Base-by-base conservation (phyloP, 2,113 vertebrate species). In the Scolopax mira region DNA sequence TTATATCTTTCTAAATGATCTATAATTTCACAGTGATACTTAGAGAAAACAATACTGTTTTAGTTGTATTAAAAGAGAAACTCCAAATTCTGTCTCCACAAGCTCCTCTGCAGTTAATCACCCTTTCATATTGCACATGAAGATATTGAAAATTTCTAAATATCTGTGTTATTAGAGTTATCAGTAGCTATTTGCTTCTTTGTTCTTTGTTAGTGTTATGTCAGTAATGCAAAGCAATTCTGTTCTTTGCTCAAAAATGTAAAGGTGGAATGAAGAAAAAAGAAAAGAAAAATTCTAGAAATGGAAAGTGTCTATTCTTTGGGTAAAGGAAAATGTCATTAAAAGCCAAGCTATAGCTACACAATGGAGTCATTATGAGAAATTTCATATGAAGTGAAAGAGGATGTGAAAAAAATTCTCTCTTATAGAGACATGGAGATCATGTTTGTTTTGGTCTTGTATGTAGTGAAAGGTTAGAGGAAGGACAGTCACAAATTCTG, bases 401-500 rank as follows among this genome's bases (percentile, higher is more conserved):
- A 96, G 97, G 97, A 97, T 97, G 96, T 97, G 97, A 97, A 94
- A 97, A 95, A 89, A 96, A 95, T 71, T 94, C 60, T 96, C 75
- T 92, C 81, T 79, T 90, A 54, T 25, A 94, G 88, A 92, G 85
- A 79, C 86, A 90, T 95, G 93, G 90, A 94, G 81, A 84, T 61
- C 0, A 2, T 96, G 85, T 97, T 97, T 97, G 96, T 97, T 96
- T 96, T 97, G 96, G 90, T 97, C 77, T 88, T 96, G n/a, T 85
- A 93, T 96, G 89, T 78, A 95, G 70, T 87, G 95, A 96, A 96
- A 97, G 95, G 93, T 97, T 97, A 97, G 88, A 96, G 94, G 92
- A 94, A 97, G 97, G 96, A 96, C 96, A 97, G 0, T 66, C 18
- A 79, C 49, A 69, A 92, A 93, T 65, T 79, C 65, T 94, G 78